Evolutionary conservation across 2,113 vertebrate species (phyloP).

Genomic region (Mionectes macconnelli): DNA sequence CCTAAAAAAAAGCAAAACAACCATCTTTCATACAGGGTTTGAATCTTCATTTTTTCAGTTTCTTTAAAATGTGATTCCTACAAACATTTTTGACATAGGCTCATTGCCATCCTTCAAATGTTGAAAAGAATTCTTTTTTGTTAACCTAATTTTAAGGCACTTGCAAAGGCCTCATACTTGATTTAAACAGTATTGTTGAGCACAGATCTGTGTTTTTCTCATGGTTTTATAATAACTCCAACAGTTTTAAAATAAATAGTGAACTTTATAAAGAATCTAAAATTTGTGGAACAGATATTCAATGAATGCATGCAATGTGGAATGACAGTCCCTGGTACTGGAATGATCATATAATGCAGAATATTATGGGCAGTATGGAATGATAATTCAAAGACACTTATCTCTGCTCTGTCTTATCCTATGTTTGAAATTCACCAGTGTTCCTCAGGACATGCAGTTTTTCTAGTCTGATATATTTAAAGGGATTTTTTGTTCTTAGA

Average conservation of each 20-base stretch:
- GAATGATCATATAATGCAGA: neutral
- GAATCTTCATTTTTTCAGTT: neutral
- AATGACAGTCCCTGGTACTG: neutral
- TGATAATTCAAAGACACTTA: neutral
- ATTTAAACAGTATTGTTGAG: neutral
- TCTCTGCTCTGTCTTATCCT: neutral
- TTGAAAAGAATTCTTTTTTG: neutral
- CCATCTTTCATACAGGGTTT: neutral
- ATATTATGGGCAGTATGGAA: neutral
- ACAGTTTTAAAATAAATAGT: neutral
- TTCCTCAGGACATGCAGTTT: neutral
- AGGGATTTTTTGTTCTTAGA: neutral
- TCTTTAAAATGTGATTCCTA: neutral
- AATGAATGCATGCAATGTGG: too few relatives aligned
- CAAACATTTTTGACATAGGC: neutral
- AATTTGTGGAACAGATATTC: neutral
- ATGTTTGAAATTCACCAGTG: neutral
- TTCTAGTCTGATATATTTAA: neutral
- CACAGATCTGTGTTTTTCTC: neutral
- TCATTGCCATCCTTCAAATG: neutral
- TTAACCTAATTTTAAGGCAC: neutral
- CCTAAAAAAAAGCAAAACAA: accelerated
- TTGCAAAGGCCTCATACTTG: accelerated
- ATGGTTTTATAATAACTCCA: neutral
- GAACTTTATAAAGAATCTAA: neutral